Evolutionary conservation across 2,888 invertebrate genomes (phyloP), one percentile per base, ranked within the genome.

Genomic region (Athetis lepigone): DNA sequence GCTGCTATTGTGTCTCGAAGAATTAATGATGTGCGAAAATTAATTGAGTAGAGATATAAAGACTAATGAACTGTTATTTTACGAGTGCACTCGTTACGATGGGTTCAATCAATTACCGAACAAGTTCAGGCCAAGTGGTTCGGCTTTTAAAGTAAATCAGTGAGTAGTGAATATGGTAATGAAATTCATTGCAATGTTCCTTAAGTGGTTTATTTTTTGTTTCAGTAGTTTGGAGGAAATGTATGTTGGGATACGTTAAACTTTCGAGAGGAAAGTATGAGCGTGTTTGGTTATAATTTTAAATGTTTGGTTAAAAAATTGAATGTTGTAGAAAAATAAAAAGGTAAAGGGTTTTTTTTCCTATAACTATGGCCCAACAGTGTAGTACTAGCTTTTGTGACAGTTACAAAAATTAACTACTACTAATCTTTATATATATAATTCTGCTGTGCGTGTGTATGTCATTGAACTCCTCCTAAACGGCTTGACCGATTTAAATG

Each of bases 1-100:
- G n/a, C n/a, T n/a, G n/a, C n/a, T n/a, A n/a, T n/a, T n/a, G n/a
- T n/a, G n/a, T n/a, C n/a, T n/a, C n/a, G n/a, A n/a, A n/a, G n/a
- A n/a, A n/a, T n/a, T 42, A 52, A 63, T 29, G 23, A 25, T 37
- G 33, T 36, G 36, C 37, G 25, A 70, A 58, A 70, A 67, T 71
- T 76, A 74, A 78, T 83, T 70, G 57, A 76, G 58, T 70, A 76
- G 65, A 68, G 60, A 80, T 79, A 72, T 77, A 71, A 81, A 77
- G 55, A 54, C 59, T 66, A 78, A 83, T 78, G 64, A 79, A 83
- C 72, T 68, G 70, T 74, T 79, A 68, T 75, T 79, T 79, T 69
- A 79, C 69, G 71, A 72, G 59, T 51, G 54, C 55, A 51, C 52
- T 63, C 55, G 55, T 75, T 60, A 55, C 64, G 65, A 61, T 39